These are phyloP conservation scores for Acleris laterana DNA, from an alignment of 2,888 invertebrate species.

Conservation along the genomic window DNA sequence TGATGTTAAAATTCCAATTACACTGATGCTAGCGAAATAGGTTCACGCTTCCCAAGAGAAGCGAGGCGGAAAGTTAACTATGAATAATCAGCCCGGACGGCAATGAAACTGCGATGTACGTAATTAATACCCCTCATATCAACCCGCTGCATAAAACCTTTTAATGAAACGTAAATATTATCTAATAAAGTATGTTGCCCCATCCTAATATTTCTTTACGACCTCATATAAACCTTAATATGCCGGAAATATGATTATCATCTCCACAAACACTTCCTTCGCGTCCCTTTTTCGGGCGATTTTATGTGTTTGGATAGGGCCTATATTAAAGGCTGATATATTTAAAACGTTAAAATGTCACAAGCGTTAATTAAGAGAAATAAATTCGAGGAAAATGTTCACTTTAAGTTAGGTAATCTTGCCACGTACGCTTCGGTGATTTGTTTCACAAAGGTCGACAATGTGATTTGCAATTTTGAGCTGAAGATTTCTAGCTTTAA, in stretches of 20 bases:
- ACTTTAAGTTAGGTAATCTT: slow-evolving; percentile 7
- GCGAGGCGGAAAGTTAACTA: slow-evolving; percentile 15
- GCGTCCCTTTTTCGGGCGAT: slow-evolving; percentile 56
- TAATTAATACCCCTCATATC: slow-evolving; percentile 54
- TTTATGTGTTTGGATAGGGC: slow-evolving; percentile 62
- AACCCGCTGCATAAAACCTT: slow-evolving; percentile 51
- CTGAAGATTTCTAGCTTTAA: slow-evolving; percentile 7
- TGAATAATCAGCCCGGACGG: slow-evolving; percentile 12
- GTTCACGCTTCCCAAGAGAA: neutral
- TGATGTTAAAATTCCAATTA: slow-evolving; percentile 26
- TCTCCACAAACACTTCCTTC: slow-evolving; percentile 64
- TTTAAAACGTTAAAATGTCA: slow-evolving; percentile 52
- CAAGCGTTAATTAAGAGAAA: slow-evolving; percentile 36
- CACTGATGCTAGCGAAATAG: slow-evolving; percentile 17
- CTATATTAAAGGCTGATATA: slow-evolving; percentile 62
- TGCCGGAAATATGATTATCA: slow-evolving; percentile 73
- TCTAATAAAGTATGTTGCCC: slow-evolving; percentile 65
- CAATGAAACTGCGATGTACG: slow-evolving; percentile 31
- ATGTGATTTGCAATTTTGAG: slow-evolving; percentile 35
- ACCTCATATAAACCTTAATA: slow-evolving; percentile 72
- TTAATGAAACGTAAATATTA: slow-evolving; percentile 75
- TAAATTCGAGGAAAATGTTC: slow-evolving; percentile 29
- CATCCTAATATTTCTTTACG: slow-evolving; percentile 74
- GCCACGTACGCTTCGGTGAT: slow-evolving; percentile 38
- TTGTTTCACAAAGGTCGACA: slow-evolving; percentile 40